phyloP scores from a whole-genome alignment of 1,140 invertebrate genomes.

The Oryzaephilus surinamensis region DNA sequence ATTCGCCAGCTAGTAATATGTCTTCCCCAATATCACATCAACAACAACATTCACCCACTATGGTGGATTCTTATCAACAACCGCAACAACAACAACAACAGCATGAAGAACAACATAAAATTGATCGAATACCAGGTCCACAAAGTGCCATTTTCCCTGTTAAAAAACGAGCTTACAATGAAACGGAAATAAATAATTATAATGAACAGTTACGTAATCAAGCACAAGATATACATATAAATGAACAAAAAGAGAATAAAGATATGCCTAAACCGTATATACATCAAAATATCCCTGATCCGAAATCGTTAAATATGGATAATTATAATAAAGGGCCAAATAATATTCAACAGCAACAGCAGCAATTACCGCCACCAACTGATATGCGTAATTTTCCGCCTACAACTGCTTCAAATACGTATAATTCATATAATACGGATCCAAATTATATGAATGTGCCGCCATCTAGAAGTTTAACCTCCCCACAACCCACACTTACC shows the following conservation, averaged over 20 bases:
- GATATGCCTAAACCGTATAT: slow-evolving; percentile 19
- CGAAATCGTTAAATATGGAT: slow-evolving; percentile 12
- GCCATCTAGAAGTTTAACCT: no score
- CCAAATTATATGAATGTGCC: not conserved
- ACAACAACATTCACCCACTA: slow-evolving; percentile 17
- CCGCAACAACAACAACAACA: not conserved
- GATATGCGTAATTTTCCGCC: no score
- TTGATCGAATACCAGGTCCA: slow-evolving; percentile 7
- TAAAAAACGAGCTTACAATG: slow-evolving; percentile 50
- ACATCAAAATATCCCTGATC: slow-evolving; percentile 27
- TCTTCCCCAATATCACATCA: slow-evolving; percentile 23
- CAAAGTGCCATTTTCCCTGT: slow-evolving; percentile 34
- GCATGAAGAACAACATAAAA: slow-evolving; percentile 7
- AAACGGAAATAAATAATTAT: slow-evolving; percentile 31
- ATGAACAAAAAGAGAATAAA: slow-evolving; percentile 1
- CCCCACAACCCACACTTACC: not conserved
- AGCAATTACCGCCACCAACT: slow-evolving; percentile 4
- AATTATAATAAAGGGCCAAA: not conserved
- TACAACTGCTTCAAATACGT: slow-evolving; percentile 3
- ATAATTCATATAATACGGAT: not conserved
- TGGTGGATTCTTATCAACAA: slow-evolving; percentile 3
- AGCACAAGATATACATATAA: slow-evolving; percentile 1
- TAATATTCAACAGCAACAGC: slow-evolving; percentile 4
- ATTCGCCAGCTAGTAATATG: slow-evolving; percentile 20
- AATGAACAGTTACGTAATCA: slow-evolving; percentile 7